phyloP scores from a whole-genome alignment of 2,797 vertebrate genomes.

The Pangasius krempfi region DNA sequence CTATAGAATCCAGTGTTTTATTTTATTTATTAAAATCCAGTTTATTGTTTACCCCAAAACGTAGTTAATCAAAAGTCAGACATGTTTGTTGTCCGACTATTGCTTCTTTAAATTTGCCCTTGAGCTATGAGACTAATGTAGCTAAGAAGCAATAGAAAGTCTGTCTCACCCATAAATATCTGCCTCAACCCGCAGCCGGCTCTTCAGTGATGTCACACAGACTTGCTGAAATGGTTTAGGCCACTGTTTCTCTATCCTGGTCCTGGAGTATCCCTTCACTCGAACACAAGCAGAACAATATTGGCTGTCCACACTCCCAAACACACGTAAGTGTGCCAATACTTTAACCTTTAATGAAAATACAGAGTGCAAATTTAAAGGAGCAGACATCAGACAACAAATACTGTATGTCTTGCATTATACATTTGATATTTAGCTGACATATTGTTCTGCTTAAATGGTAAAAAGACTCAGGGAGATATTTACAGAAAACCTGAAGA shows the following conservation, averaged over 20 bases:
- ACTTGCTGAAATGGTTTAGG: not conserved
- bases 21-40: too few species aligned
- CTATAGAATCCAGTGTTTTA: not conserved
- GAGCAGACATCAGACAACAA: not conserved
- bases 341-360: not conserved
- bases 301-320: not conserved
- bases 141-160: not conserved
- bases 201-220: not conserved
- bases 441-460: not conserved
- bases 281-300: not conserved
- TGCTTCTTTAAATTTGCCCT: not conserved
- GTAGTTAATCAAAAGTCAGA: not conserved
- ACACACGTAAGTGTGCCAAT: not conserved
- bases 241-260: not conserved
- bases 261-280: not conserved
- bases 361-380: not conserved
- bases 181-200: not conserved
- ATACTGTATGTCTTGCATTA: not conserved
- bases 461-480: not conserved
- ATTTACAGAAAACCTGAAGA: not conserved
- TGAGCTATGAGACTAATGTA: not conserved
- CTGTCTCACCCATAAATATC: not conserved
- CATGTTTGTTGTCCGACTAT: not conserved
- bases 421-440: not conserved
- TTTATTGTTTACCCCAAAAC: not conserved